Evolutionary conservation across 2,888 invertebrate species (phyloP), one percentile per base, ranked within the genome.

Genomic region (Cantharis rufa): DNA sequence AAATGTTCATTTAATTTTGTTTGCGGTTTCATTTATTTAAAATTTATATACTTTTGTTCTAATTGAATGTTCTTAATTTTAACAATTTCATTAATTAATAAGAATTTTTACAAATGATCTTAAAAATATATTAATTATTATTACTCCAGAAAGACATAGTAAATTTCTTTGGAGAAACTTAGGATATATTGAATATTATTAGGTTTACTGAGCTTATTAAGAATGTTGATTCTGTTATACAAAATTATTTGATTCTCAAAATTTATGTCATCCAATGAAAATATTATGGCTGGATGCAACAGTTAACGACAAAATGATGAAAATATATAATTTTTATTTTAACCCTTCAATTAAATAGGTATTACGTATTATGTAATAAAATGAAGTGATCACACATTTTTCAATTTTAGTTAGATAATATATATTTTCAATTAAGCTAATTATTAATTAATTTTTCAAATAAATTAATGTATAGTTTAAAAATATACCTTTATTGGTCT

Each of bases 401-500:
- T 32, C 4, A 13, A 32, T 32, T 32, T 13, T 13, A 32, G 32
- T 13, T 32, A 1, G 1, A 13, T 5, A 7, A n/a, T 7, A 48
- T 7, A 9, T n/a, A 48, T n/a, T 48, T 11, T 3, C 11, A 32
- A 32, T 13, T 4, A 32, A 4, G 32, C 11, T 13, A 32, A 32
- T 32, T 32, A 13, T n/a, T 5, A n/a, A 9, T 48, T 48, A 21
- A 11, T 13, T 5, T 3, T 64, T 64, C 1, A 64, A 16, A 5
- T 16, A 64, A n/a, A 21, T 11, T 63, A 21, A 24, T 24, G 24
- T 24, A 21, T 21, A 64, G 28, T 4, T 9, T 63, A 28, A 62
- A 27, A 24, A 15, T 74, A 85, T 82, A 88, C 88, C 88, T 85
- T 88, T 88, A 78, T 84, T 86, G 72, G 85, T 83, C 74, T 85